phyloP scores from a whole-genome alignment of 2,113 vertebrate genomes.

The Picathartes gymnocephalus region DNA sequence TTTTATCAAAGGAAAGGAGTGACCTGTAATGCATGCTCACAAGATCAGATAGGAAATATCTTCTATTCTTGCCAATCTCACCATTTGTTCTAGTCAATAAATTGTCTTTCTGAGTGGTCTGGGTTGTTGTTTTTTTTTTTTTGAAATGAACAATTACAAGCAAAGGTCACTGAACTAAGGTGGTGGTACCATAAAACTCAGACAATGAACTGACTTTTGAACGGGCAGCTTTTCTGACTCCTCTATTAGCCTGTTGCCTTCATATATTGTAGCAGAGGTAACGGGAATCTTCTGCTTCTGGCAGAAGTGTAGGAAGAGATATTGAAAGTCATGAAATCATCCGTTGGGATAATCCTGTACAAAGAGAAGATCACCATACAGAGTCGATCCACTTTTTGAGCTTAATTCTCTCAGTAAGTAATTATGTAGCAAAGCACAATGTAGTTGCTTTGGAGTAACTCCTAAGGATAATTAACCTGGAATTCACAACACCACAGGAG shows the following conservation, averaged over 20 bases:
- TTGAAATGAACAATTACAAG: not conserved
- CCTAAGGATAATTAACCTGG: not conserved
- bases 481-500: not conserved
- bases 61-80: not conserved
- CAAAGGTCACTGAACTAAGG: not conserved
- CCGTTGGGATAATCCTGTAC: not conserved
- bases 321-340: not conserved
- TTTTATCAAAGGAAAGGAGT: not conserved
- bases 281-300: not conserved
- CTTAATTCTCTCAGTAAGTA: not conserved
- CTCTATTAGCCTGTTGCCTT: not conserved
- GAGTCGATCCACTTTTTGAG: not conserved
- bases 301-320: not conserved
- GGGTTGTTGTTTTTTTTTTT: not conserved
- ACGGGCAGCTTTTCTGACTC: not conserved
- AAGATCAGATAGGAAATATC: not conserved
- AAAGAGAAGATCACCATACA: not conserved
- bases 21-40: not conserved
- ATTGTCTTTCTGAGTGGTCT: not conserved
- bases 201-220: not conserved
- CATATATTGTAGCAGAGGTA: not conserved
- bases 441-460: not conserved
- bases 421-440: not conserved
- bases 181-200: not conserved
- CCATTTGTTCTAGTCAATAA: not conserved